A percentile compares a stretch with the other conserved stretches of the same genome.
Evolutionary conservation across 1,140 invertebrate genomes (phyloP).

Genomic region (Pteromalus puparum): DNA sequence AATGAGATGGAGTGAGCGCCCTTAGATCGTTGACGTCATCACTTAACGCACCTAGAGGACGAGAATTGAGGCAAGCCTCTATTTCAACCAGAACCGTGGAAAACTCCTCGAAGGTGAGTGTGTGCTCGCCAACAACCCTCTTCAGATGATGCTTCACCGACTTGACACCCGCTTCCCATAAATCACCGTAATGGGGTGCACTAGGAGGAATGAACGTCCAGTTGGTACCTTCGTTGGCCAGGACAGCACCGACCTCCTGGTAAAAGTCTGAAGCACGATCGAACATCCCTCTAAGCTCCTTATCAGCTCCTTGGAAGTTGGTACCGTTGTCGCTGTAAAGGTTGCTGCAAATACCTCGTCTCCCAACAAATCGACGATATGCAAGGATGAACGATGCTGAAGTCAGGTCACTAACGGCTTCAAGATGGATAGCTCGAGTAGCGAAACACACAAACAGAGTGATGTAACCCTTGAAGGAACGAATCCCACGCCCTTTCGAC

Average conservation of each 20-base stretch:
- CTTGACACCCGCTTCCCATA: neutral
- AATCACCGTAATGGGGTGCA: neutral
- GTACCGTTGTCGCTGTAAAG: constrained; percentile 18
- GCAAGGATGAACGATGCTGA: too few species aligned
- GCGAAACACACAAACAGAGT: neutral
- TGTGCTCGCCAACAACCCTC: neutral
- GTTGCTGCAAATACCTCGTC: neutral
- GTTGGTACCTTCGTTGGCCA: neutral
- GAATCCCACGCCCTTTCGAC: neutral
- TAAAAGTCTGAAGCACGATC: neutral
- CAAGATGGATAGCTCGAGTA: neutral
- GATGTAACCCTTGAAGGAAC: neutral
- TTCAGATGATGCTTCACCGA: neutral
- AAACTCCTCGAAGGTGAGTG: neutral
- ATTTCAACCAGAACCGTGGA: neutral
- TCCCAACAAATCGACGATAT: neutral
- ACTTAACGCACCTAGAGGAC: too few species aligned
- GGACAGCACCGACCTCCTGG: too few species aligned
- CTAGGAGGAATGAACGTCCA: neutral
- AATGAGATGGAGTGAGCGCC: constrained; percentile 17
- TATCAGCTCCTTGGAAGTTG: constrained; percentile 8
- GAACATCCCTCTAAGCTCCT: neutral
- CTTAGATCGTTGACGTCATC: neutral
- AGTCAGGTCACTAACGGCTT: neutral
- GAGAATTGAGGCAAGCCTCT: neutral